phyloP scores from a whole-genome alignment of 2,888 invertebrate genomes.

The Fissipunctia ypsillon region DNA sequence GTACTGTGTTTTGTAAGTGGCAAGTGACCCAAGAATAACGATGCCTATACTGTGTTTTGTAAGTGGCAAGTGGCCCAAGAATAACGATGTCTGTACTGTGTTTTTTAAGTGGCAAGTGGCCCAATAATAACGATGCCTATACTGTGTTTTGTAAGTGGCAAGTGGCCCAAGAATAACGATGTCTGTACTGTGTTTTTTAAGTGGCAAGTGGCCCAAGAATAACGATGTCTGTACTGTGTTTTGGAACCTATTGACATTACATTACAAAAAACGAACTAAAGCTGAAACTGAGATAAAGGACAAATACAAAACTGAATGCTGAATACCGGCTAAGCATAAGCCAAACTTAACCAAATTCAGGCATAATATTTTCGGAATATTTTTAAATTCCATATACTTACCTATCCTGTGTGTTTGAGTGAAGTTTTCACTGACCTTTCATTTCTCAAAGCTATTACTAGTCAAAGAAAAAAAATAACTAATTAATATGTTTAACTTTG shows the following conservation, averaged over 20 bases:
- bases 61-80: too few species aligned
- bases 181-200: not conserved
- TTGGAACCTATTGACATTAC: not conserved
- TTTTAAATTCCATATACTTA: slow-evolving; percentile 2
- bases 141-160: not conserved
- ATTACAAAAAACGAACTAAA: not conserved
- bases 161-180: not conserved
- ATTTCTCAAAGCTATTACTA: slow-evolving; percentile 13
- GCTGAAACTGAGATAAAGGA: not conserved
- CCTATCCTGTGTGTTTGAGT: slow-evolving; percentile 5
- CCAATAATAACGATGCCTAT: too few species aligned
- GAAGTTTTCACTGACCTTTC: slow-evolving; percentile 15
- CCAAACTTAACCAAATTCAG: slow-evolving; percentile 6
- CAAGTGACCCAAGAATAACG: too few species aligned
- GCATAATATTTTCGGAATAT: slow-evolving; percentile 8
- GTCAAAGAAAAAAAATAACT: too few species aligned
- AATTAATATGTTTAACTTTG: too few species aligned
- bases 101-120: too few species aligned
- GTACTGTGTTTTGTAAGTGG: too few species aligned
- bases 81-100: too few species aligned
- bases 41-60: too few species aligned
- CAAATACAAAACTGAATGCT: not conserved
- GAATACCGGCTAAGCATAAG: slow-evolving; percentile 1
- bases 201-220: too few species aligned
- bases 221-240: not conserved